Conservation (phyloP, 1,140 invertebrate species). For the Melitaea cinxia region DNA sequence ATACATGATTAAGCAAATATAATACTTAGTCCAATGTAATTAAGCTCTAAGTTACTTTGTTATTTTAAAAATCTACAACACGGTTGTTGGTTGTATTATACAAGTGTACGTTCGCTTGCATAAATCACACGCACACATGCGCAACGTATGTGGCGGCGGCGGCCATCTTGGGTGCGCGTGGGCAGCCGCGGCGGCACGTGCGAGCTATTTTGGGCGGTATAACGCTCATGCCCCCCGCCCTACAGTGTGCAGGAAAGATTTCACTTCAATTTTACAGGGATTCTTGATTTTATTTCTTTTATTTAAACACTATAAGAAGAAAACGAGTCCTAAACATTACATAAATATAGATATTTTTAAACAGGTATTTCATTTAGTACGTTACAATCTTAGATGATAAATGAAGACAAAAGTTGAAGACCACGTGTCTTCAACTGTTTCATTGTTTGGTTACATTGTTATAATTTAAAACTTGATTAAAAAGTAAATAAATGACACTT, state of each 20-base stretch:
- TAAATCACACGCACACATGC: conserved; percentile 61
- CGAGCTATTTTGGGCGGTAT: conserved; percentile 76
- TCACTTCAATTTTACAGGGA: conserved; percentile 16
- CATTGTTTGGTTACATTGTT: background rate
- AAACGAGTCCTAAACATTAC: background rate
- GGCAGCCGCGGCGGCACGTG: conserved; percentile 74
- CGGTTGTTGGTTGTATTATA: conserved; percentile 21
- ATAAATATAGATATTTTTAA: no score
- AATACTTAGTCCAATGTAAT: background rate
- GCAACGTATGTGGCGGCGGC: conserved; percentile 49
- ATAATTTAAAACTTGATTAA: background rate
- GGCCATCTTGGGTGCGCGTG: conserved; percentile 75
- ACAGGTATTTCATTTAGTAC: no score
- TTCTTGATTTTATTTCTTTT: conserved; percentile 15
- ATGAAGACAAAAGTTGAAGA: background rate
- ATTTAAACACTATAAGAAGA: background rate
- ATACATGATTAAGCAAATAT: background rate
- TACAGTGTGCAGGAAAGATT: conserved; percentile 25
- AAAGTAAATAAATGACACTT: conserved; percentile 2
- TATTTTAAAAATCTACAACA: conserved; percentile 7
- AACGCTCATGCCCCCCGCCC: conserved; percentile 56
- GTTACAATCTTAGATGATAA: background rate
- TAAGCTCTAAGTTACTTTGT: conserved; percentile 10
- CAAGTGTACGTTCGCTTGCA: conserved; percentile 51
- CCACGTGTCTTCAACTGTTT: background rate